phyloP scores from a whole-genome alignment of 2,888 invertebrate genomes.

The Sarcophaga carnaria region DNA sequence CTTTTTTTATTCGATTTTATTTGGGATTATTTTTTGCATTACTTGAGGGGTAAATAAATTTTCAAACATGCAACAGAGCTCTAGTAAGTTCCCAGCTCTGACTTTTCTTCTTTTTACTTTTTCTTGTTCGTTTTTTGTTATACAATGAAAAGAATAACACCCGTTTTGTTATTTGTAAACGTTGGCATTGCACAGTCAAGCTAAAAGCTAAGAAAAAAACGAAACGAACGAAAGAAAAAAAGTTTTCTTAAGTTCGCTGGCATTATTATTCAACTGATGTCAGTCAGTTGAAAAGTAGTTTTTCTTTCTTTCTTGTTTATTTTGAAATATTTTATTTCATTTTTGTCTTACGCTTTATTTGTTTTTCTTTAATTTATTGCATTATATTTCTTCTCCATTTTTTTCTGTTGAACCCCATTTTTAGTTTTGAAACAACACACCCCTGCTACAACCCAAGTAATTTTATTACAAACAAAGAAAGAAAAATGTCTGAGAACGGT shows the following conservation, averaged over 20 bases:
- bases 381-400: constrained; percentile 9
- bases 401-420: constrained; percentile 18
- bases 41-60: constrained; percentile 56
- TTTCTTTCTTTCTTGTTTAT: constrained; percentile 22
- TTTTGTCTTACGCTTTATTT: neutral
- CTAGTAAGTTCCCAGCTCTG: constrained; percentile 15
- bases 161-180: constrained; percentile 14
- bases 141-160: neutral
- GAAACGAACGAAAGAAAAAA: constrained; percentile 1
- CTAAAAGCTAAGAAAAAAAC: neutral
- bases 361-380: constrained; percentile 40
- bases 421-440: constrained; percentile 42
- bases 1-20: neutral
- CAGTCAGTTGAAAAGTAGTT: constrained; percentile 67
- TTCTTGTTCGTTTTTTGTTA: too few relatives aligned
- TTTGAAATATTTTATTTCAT: neutral
- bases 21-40: neutral
- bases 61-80: constrained; percentile 51
- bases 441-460: constrained; percentile 21
- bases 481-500: neutral
- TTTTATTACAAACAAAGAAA: constrained; percentile 35
- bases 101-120: constrained; percentile 14
- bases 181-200: constrained; percentile 34
- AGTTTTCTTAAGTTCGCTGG: constrained; percentile 61
- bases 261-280: constrained; percentile 69